phyloP scores from a whole-genome alignment of 2,797 vertebrate genomes.

The Notolabrus celidotus region DNA sequence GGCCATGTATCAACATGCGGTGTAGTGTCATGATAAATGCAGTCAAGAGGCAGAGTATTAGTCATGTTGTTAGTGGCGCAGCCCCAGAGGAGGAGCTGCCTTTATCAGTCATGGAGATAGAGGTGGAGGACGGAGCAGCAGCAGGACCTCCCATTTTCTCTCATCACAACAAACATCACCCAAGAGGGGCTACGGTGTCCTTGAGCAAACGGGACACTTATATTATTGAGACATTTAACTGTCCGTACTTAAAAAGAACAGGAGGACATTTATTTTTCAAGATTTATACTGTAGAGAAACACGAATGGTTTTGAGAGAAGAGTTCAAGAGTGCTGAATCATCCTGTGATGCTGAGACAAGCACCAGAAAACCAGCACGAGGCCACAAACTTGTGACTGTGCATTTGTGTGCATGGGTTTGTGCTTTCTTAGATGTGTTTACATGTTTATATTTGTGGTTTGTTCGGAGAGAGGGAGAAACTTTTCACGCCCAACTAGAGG shows the following conservation, averaged over 20 bases:
- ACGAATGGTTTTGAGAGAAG: conserved; percentile 1
- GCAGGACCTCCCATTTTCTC: conserved; percentile 29
- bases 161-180: conserved; percentile 34
- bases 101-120: conserved; percentile 54
- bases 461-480: conserved; percentile 35
- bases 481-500: conserved; percentile 53
- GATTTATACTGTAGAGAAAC: not conserved
- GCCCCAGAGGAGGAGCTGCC: conserved; percentile 51
- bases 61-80: conserved; percentile 56
- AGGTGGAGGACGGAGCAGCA: conserved; percentile 35
- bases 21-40: conserved; percentile 52
- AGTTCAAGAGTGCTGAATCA: conserved; percentile 11
- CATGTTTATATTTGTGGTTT: conserved; percentile 39
- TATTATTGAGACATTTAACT: not conserved
- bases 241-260: not conserved
- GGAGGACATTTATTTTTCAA: not conserved
- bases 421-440: conserved; percentile 22
- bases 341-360: conserved; percentile 8
- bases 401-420: not conserved
- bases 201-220: conserved; percentile 9
- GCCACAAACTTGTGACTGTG: conserved; percentile 23
- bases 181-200: conserved; percentile 17
- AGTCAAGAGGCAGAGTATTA: conserved; percentile 44
- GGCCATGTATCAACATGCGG: conserved; percentile 44
- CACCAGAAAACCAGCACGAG: conserved; percentile 26